Conservation (phyloP, 2,113 vertebrate species). For the Taurulus bubalis region DNA sequence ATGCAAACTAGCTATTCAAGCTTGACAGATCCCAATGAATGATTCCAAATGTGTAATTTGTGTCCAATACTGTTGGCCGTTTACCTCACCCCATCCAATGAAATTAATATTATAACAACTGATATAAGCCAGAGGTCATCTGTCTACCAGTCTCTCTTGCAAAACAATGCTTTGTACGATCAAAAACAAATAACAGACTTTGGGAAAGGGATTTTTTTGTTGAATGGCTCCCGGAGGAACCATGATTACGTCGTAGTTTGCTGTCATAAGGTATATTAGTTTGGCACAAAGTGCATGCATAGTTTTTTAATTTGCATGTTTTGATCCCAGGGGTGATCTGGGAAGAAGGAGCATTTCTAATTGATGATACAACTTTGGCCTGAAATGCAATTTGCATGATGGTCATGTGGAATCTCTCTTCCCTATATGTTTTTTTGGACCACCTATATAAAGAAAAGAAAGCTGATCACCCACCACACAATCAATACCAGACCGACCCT, state of each 20-base stretch:
- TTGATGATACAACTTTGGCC: constrained; percentile 27
- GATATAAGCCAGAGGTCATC: constrained; percentile 14
- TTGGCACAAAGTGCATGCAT: constrained; percentile 1
- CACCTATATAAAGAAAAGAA: constrained; percentile 28
- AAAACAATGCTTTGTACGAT: constrained; percentile 12
- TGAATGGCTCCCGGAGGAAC: constrained; percentile 19
- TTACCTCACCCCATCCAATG: constrained; percentile 21
- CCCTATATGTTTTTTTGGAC: not conserved
- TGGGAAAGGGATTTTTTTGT: not conserved
- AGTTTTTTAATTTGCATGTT: constrained; percentile 27
- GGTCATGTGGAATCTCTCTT: not conserved
- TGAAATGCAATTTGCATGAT: not conserved
- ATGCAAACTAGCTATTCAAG: not conserved
- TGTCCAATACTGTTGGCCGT: not conserved
- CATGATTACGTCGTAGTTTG: constrained; percentile 13
- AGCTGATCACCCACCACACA: constrained; percentile 22
- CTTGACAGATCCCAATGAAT: not conserved
- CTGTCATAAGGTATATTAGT: not conserved
- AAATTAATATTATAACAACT: constrained; percentile 23
- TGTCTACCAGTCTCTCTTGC: constrained; percentile 33
- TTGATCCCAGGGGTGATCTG: constrained; percentile 21
- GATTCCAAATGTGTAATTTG: not conserved
- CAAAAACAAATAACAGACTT: constrained; percentile 19
- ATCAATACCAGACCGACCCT: constrained; percentile 54
- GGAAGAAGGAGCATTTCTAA: constrained; percentile 3